Evolutionary conservation across 2,113 vertebrate species (phyloP), one percentile per base, ranked within the genome.

Genomic region (Petromus typicus): DNA sequence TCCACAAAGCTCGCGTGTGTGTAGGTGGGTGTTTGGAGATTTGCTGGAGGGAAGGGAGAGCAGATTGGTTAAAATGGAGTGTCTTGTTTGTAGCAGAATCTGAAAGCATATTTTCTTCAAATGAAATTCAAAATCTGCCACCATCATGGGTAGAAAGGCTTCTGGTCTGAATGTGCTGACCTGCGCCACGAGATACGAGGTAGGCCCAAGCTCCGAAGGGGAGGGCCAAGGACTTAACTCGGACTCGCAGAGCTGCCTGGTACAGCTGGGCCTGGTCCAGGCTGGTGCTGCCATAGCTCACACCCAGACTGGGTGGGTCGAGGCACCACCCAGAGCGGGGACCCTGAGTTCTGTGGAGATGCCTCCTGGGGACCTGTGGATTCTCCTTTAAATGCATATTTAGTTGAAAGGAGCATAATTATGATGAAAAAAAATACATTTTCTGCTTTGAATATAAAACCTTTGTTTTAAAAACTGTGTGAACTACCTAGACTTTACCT

Each of bases 1-100:
- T 48, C 67, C 69, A 34, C 2, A 30, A 34, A 59, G n/a, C 25
- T 22, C 3, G 0, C 2, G 3, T 30, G 34, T 89, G 57, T 40
- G 25, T 85, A 73, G 67, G 23, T 43, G 54, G 91, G 73, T 81
- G 75, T 86, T 78, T 97, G 91, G 73, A 64, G 54, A 23, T 78
- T 40, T 92, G 30, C 45, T 79, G 25, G 40, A 40, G 78, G 25
- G 32, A 94, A 86, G 23, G 2, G 40, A 2, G 12, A 91, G 63
- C 11, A 34, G 3, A 78, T 86, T 92, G 93, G 48, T 81, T 22
- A n/a, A 86, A 71, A 34, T n/a, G 48, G 81, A 79, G 40, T 89
- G 13, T 93, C 87, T 16, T 37, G 22, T 51, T 97, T 48, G 32
- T 79, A 80, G 43, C 43, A 73, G 73, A 92, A 69, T 27, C 64